These are phyloP conservation scores for Plotosus lineatus DNA, from an alignment of 2,113 vertebrate genomes.

Conservation along the genomic window DNA sequence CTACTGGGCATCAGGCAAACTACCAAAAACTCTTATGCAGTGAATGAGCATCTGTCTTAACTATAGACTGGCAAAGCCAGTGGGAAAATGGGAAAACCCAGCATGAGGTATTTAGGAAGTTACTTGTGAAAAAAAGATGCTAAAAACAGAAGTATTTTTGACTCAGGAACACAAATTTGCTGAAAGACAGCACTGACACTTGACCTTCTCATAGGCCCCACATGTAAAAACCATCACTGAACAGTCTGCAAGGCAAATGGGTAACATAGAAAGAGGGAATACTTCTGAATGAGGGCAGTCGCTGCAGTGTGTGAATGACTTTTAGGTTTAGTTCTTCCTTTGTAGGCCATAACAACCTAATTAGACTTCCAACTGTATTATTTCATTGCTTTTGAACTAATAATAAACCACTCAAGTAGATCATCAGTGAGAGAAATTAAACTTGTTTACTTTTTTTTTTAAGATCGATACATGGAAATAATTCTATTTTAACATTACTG, in stretches of 20 bases:
- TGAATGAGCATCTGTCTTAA: constrained; percentile 11
- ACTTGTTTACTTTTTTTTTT: no score
- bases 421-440: not conserved
- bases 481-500: not conserved
- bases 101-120: constrained; percentile 24
- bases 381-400: not conserved
- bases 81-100: constrained; percentile 21
- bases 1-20: constrained; percentile 63
- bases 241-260: constrained; percentile 47
- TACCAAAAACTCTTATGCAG: constrained; percentile 7
- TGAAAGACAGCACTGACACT: constrained; percentile 36
- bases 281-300: not conserved
- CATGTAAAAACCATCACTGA: constrained; percentile 58
- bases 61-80: constrained; percentile 22
- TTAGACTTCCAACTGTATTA: not conserved
- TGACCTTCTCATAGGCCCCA: constrained; percentile 48
- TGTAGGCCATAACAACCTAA: not conserved
- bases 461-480: not conserved
- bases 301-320: not conserved
- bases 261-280: constrained; percentile 23
- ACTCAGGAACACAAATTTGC: not conserved
- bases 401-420: not conserved
- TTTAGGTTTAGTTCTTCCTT: not conserved
- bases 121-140: constrained; percentile 10
- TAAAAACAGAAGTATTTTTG: constrained; percentile 11